Base-by-base conservation (phyloP, 2,113 vertebrate species). In the Pelusios castaneus region DNA sequence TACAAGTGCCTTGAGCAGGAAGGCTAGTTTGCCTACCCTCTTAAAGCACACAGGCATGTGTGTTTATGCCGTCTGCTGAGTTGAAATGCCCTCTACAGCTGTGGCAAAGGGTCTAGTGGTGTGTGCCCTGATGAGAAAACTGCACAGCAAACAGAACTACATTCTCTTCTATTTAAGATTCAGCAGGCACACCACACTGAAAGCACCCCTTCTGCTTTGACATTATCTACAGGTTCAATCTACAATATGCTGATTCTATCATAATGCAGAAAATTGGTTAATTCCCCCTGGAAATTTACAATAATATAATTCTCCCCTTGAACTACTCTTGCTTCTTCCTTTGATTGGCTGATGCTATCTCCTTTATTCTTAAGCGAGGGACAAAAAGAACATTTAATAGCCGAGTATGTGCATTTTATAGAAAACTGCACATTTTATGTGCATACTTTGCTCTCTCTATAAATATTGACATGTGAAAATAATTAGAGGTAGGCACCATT, bases 191-290 rank as follows among this genome's bases (percentile, higher is more conserved):
- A 89, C 95, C 80, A 85, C 96, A 91, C 96, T 96, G 95, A 91
- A 96, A 97, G 82, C 52, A 24, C 96, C 97, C 95, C 97, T 97
- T 97, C 96, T 95, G 93, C 97, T 79, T 90, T 98, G 98, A 98
- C 98, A 95, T 97, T 98, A 99, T 99, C 99, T 94, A 89, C 95
- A 92, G 96, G 96, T 98, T 97, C 98, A 97, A 98, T 98, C 98
- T 98, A 97, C 98, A 98, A 98, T 98, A 99, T 98, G 98, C 98
- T 98, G 99, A 99, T 99, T 98, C 98, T 98, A 99, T 99, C 99
- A 98, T 98, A 98, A 98, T 98, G 98, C 98, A 98, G 98, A 98
- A 99, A 99, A 99, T 99, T 99, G 98, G 94, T 98, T 98, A 97
- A 97, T 98, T 98, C 99, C 98, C 98, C 93, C 91, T 97, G 98